phyloP scores from a whole-genome alignment of 1,140 invertebrate genomes.

The Drosophila pandora region DNA sequence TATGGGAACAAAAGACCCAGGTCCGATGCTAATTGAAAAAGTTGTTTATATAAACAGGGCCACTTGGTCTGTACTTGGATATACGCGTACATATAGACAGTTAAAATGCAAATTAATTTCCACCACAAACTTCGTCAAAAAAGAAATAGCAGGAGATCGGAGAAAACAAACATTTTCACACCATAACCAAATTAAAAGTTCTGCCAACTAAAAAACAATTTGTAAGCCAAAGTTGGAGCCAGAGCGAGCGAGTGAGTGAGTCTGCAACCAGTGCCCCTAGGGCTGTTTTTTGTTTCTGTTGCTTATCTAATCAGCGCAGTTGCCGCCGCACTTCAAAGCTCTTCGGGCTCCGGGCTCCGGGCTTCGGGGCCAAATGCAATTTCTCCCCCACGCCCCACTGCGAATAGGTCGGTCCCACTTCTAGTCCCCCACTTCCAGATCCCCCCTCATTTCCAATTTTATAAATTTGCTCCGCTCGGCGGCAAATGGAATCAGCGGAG shows the following conservation, averaged over 20 bases:
- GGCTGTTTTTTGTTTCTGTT: slow-evolving; percentile 42
- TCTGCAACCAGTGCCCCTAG: slow-evolving; percentile 12
- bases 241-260: background rate
- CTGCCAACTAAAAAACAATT: slow-evolving; percentile 77
- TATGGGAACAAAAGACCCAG: background rate
- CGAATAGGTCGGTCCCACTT: background rate
- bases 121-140: slow-evolving; percentile 60
- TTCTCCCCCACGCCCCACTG: slow-evolving; percentile 6
- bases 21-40: slow-evolving; percentile 61
- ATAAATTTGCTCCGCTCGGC: slow-evolving; percentile 18
- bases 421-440: background rate
- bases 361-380: slow-evolving; percentile 44
- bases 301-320: slow-evolving; percentile 76
- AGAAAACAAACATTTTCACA: slow-evolving; percentile 73
- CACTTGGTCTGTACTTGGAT: slow-evolving; percentile 9
- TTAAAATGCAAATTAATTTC: slow-evolving; percentile 76
- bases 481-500: slow-evolving; percentile 59
- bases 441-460: background rate
- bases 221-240: slow-evolving; percentile 75
- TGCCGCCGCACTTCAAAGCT: slow-evolving; percentile 64
- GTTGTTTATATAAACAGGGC: slow-evolving; percentile 43
- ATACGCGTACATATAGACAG: slow-evolving; percentile 15
- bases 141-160: slow-evolving; percentile 1
- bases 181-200: slow-evolving; percentile 80
- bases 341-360: slow-evolving; percentile 6